A percentile compares a stretch with the other conserved stretches of the same genome.
phyloP scores from a whole-genome alignment of 2,888 invertebrate species.

The Synanthedon tipuliformis region DNA sequence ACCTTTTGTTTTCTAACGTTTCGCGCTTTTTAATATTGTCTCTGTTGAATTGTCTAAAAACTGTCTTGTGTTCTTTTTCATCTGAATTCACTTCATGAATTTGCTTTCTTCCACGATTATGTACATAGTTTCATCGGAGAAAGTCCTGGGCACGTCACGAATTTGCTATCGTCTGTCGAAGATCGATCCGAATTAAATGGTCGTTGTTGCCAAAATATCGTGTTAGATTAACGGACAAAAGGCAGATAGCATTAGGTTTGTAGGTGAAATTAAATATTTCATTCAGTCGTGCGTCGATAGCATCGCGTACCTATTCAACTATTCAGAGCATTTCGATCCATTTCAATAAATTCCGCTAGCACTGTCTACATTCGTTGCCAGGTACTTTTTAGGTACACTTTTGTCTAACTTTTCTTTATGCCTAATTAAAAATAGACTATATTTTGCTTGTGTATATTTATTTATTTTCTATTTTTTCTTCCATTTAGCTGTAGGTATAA shows the following conservation, averaged over 20 bases:
- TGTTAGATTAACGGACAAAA: slow-evolving; percentile 11
- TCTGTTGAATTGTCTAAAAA: not conserved
- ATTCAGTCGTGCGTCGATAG: slow-evolving; percentile 12
- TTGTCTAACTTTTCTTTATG: not conserved
- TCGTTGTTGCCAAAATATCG: slow-evolving; percentile 10
- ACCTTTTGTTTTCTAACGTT: slow-evolving; percentile 12
- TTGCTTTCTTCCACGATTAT: not conserved
- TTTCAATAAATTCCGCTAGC: slow-evolving; percentile 12
- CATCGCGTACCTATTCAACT: slow-evolving; percentile 6
- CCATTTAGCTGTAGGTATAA: too few relatives aligned
- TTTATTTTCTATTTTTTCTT: too few relatives aligned
- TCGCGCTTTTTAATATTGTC: slow-evolving; percentile 16
- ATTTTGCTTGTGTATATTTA: too few relatives aligned
- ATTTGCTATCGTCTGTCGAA: slow-evolving; percentile 3
- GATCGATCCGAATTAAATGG: slow-evolving; percentile 5
- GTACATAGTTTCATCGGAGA: slow-evolving; percentile 8
- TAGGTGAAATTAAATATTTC: slow-evolving; percentile 16
- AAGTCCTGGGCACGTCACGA: slow-evolving; percentile 14
- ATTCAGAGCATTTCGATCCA: slow-evolving; percentile 12
- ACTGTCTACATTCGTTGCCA: not conserved
- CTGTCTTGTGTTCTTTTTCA: slow-evolving; percentile 1
- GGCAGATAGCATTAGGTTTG: slow-evolving; percentile 7
- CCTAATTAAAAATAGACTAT: too few relatives aligned
- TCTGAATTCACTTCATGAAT: not conserved
- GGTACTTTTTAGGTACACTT: not conserved